Evolutionary conservation across 1,140 invertebrate species (phyloP), one percentile per base, ranked within the genome.

Genomic region (Lepidotrigona ventralis): DNA sequence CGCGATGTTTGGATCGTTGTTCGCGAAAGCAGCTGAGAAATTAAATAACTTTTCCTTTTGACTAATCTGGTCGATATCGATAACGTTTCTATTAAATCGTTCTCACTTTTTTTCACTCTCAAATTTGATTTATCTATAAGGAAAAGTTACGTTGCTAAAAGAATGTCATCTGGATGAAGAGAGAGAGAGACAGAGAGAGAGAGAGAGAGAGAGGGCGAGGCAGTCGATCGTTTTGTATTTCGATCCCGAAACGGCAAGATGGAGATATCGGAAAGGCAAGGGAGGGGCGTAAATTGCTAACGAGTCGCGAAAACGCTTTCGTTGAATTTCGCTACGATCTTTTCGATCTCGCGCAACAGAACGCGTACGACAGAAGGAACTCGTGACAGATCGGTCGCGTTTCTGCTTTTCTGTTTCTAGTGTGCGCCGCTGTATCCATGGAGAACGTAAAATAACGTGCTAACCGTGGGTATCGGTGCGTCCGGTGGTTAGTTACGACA

Each of bases 401-500:
- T 70, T 53, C 9, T 5, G 33, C 15, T 64, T 60, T 68, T 73
- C 14, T 79, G 54, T 23, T 76, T 73, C 5, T 17, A 84, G 77
- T 63, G 58, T 72, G 46, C 56, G 75, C 29, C 58, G 23, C 39
- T 60, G 46, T 60, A 21, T 26, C 58, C 53, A 21, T 33, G 70
- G 26, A 53, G 63, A 80, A 46, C 39, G 26, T 78, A 39, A 73
- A 54, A 60, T 53, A 56, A 68, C n/a, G 14, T 68, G 70, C 51
- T 63, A 81, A 58, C 46, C 54, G 58, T 29, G n/a, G 21, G 54
- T n/a, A 76, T 72, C 54, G 66, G 76, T 46, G 75, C n/a, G 66
- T 53, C 68, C 60, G 53, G 29, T 54, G 58, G 23, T 0, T 33
- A 58, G 66, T n/a, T n/a, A n/a, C n/a, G n/a, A n/a, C n/a, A n/a